These are phyloP conservation scores for Tenthredo notha DNA, from an alignment of 2,888 invertebrate species.

Conservation along the genomic window DNA sequence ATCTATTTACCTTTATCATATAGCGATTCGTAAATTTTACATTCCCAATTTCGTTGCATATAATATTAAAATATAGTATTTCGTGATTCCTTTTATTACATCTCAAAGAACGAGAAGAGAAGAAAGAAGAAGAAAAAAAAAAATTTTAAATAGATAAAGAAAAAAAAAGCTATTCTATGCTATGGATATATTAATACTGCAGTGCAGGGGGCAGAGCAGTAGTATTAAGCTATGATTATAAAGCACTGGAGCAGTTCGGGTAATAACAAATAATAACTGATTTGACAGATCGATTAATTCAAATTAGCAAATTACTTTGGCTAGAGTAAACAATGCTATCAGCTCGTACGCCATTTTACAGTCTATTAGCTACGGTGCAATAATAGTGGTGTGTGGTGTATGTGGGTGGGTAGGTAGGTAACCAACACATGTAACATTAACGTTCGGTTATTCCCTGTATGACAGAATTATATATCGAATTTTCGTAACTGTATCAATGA, in stretches of 20 bases:
- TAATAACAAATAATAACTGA: slow-evolving; percentile 30
- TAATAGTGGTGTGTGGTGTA: background rate
- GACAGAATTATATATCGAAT: background rate
- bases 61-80: too few species aligned
- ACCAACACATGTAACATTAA: background rate
- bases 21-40: background rate
- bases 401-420: background rate
- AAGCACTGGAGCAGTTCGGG: background rate
- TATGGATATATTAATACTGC: too few species aligned
- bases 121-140: background rate
- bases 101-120: too few species aligned
- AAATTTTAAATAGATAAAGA: too few species aligned
- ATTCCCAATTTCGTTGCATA: too few species aligned
- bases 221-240: too few species aligned
- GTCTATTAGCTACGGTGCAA: slow-evolving; percentile 10
- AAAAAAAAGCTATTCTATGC: too few species aligned
- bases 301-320: slow-evolving; percentile 43
- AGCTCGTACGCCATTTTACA: slow-evolving; percentile 28
- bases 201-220: too few species aligned
- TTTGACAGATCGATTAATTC: slow-evolving; percentile 39
- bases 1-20: slow-evolving; percentile 25
- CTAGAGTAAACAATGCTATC: slow-evolving; percentile 31
- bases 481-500: background rate
- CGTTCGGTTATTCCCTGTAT: background rate
- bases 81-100: too few species aligned